These are phyloP conservation scores for Sparus aurata DNA, from an alignment of 2,797 vertebrate genomes.

Conservation along the genomic window DNA sequence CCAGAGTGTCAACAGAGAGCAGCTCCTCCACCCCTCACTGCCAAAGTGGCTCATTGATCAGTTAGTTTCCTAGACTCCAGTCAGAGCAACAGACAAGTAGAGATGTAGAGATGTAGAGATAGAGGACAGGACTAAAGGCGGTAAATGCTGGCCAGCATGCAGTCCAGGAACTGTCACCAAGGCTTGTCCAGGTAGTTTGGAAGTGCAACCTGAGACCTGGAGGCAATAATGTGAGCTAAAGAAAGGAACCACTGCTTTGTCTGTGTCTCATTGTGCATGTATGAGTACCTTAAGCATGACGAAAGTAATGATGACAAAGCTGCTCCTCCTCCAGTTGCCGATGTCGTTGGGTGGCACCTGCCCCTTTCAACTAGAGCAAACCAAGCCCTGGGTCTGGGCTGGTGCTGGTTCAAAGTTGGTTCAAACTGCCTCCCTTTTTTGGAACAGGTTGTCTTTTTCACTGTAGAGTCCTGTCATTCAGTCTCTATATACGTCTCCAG, in stretches of 20 bases:
- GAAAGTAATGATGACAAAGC: constrained; percentile 17
- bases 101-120: constrained; percentile 13
- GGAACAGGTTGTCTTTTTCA: too few species aligned
- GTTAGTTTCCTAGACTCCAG: constrained; percentile 20
- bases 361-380: too few species aligned
- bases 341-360: constrained; percentile 7
- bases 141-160: constrained; percentile 5
- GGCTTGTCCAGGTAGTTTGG: constrained; percentile 15
- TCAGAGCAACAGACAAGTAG: constrained; percentile 8
- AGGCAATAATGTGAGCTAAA: constrained; percentile 27
- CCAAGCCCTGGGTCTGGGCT: too few species aligned
- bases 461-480: too few species aligned
- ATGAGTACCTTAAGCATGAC: constrained; percentile 13
- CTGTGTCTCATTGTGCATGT: constrained; percentile 7
- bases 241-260: constrained; percentile 5
- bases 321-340: constrained; percentile 18
- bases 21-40: constrained; percentile 23
- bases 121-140: constrained; percentile 13
- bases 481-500: too few species aligned
- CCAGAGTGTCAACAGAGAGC: constrained; percentile 26
- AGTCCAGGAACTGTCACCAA: constrained; percentile 6
- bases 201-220: constrained; percentile 20
- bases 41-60: constrained; percentile 24
- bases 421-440: too few species aligned
- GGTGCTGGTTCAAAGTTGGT: too few species aligned